These are phyloP conservation scores for Eutolmus rufibarbis DNA, from an alignment of 2,888 invertebrate genomes.

Conservation along the genomic window DNA sequence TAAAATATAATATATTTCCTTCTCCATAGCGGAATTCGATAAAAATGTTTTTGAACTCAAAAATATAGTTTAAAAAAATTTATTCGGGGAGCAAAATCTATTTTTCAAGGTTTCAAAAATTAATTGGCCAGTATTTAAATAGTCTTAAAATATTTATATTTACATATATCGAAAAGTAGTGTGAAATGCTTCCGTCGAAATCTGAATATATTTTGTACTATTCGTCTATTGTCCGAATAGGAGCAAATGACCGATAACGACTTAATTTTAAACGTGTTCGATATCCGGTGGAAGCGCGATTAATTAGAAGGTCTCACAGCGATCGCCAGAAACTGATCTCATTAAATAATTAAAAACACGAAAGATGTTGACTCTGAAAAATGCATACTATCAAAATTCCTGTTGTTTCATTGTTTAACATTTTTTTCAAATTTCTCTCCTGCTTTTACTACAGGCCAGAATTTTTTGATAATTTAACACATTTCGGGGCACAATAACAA, in stretches of 20 bases:
- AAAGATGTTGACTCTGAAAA: background rate
- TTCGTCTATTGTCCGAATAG: background rate
- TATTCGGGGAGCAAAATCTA: too few species aligned
- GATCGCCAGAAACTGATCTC: background rate
- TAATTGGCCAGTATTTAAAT: background rate
- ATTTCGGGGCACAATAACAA: conserved; percentile 23
- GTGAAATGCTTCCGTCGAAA: background rate
- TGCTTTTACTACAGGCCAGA: background rate
- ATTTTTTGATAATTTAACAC: background rate
- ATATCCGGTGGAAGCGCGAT: background rate
- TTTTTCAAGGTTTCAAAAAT: background rate
- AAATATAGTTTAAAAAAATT: too few species aligned
- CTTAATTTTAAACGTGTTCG: background rate
- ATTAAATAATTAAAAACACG: background rate
- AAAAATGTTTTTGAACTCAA: too few species aligned
- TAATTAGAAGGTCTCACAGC: background rate
- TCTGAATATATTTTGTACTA: background rate
- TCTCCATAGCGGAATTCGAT: too few species aligned
- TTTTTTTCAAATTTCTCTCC: background rate
- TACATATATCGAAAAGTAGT: background rate
- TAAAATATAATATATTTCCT: too few species aligned
- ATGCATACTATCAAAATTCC: background rate
- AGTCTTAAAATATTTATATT: background rate
- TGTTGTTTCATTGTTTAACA: background rate
- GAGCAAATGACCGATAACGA: background rate